Evolutionary conservation across 2,888 invertebrate genomes (phyloP).

Genomic region (Alviniconcha strummeri): DNA sequence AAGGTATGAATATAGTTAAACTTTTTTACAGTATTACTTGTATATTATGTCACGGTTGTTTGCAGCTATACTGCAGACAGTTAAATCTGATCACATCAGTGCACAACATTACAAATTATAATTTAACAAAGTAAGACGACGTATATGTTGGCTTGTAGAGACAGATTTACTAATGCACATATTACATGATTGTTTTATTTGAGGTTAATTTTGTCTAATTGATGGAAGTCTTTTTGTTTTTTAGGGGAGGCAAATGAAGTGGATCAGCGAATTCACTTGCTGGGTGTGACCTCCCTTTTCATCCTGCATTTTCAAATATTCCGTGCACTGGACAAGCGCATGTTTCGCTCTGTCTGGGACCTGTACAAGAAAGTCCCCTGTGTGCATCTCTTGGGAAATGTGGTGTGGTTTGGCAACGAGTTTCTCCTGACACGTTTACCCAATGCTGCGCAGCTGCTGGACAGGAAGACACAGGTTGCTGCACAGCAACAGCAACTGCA

Average conservation of each 20-base stretch:
- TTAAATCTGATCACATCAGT: too few relatives aligned
- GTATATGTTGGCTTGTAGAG: too few relatives aligned
- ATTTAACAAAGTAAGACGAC: too few relatives aligned
- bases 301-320: slow-evolving; percentile 77
- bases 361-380: slow-evolving; percentile 87
- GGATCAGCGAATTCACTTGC: slow-evolving; percentile 70
- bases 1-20: too few relatives aligned
- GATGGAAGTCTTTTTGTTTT: background rate
- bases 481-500: slow-evolving; percentile 70
- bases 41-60: too few relatives aligned
- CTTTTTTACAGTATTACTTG: too few relatives aligned
- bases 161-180: too few relatives aligned
- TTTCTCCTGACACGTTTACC: slow-evolving; percentile 82
- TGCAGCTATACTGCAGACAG: too few relatives aligned
- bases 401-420: slow-evolving; percentile 89
- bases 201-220: too few relatives aligned
- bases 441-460: slow-evolving; percentile 76
- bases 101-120: too few relatives aligned
- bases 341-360: slow-evolving; percentile 84
- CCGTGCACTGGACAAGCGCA: slow-evolving; percentile 85
- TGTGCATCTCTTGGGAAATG: slow-evolving; percentile 85
- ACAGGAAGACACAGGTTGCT: slow-evolving; percentile 75
- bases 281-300: slow-evolving; percentile 73
- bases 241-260: slow-evolving; percentile 69
- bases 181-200: too few relatives aligned